Conservation (phyloP, 2,888 invertebrate genomes). For the Pyrochroa serraticornis region DNA sequence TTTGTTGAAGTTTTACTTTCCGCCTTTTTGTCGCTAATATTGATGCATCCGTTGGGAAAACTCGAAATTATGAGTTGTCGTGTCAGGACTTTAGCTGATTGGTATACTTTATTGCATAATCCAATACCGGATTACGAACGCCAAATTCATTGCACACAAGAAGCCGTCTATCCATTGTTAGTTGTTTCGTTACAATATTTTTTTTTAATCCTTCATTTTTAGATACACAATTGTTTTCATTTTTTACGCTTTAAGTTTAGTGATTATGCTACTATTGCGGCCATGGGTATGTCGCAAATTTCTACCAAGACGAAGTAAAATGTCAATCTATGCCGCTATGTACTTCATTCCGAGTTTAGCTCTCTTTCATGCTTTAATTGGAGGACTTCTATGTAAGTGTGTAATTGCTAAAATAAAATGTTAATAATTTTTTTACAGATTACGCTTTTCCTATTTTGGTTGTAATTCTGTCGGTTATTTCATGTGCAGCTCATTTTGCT, state of each 20-base stretch:
- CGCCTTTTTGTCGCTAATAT: slow-evolving; percentile 75
- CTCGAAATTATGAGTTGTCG: slow-evolving; percentile 79
- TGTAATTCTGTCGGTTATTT: slow-evolving; percentile 88
- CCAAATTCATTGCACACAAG: slow-evolving; percentile 92
- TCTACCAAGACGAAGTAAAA: slow-evolving; percentile 71
- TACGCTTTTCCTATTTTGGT: slow-evolving; percentile 93
- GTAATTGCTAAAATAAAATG: not conserved
- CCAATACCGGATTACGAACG: slow-evolving; percentile 91
- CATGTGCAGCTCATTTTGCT: slow-evolving; percentile 92
- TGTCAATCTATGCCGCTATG: slow-evolving; percentile 90
- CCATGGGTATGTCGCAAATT: slow-evolving; percentile 75
- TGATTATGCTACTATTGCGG: slow-evolving; percentile 79
- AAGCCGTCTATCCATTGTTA: slow-evolving; percentile 97
- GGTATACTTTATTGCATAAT: slow-evolving; percentile 96
- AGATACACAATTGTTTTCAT: slow-evolving; percentile 93
- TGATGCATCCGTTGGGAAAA: slow-evolving; percentile 82
- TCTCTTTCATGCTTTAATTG: slow-evolving; percentile 84
- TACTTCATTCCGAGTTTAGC: slow-evolving; percentile 92
- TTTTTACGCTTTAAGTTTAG: slow-evolving; percentile 83
- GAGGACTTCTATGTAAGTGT: slow-evolving; percentile 87
- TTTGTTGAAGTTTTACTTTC: slow-evolving; percentile 80
- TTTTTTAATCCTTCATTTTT: slow-evolving; percentile 30
- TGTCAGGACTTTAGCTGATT: slow-evolving; percentile 84
- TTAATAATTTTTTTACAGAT: slow-evolving; percentile 69
- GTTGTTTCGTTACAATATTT: slow-evolving; percentile 50